Evolutionary conservation across 2,113 vertebrate species (phyloP).

Genomic region (Rhodinocichla rosea): DNA sequence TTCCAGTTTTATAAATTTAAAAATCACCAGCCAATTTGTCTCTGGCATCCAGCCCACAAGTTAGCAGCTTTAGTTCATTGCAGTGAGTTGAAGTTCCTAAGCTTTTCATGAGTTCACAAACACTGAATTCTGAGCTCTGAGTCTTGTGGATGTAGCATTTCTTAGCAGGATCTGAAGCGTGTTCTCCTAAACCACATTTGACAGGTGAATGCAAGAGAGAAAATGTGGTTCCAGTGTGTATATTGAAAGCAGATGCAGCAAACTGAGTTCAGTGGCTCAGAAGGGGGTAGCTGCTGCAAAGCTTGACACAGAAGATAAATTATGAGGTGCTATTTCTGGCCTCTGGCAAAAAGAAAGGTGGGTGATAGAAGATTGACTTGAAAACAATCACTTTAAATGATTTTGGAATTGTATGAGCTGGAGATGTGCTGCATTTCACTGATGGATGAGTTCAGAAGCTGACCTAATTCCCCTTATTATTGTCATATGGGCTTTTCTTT

Average conservation of each 20-base stretch:
- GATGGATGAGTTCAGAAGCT: conserved; percentile 1
- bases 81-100: not conserved
- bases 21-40: not conserved
- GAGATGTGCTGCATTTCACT: not conserved
- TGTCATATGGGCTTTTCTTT: not conserved
- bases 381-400: conserved; percentile 28
- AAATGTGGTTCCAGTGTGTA: not conserved
- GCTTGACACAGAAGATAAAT: not conserved
- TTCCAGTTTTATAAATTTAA: not conserved
- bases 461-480: not conserved
- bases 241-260: conserved; percentile 42
- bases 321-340: conserved; percentile 34
- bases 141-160: not conserved
- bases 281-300: conserved; percentile 3
- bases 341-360: not conserved
- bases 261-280: not conserved
- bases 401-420: not conserved
- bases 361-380: not conserved
- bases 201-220: conserved; percentile 29
- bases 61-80: not conserved
- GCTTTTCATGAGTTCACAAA: not conserved
- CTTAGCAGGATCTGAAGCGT: not conserved
- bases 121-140: not conserved
- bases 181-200: conserved; percentile 30
- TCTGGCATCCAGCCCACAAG: not conserved